Conservation (phyloP, 2,797 vertebrate genomes). For the Todus mexicanus region DNA sequence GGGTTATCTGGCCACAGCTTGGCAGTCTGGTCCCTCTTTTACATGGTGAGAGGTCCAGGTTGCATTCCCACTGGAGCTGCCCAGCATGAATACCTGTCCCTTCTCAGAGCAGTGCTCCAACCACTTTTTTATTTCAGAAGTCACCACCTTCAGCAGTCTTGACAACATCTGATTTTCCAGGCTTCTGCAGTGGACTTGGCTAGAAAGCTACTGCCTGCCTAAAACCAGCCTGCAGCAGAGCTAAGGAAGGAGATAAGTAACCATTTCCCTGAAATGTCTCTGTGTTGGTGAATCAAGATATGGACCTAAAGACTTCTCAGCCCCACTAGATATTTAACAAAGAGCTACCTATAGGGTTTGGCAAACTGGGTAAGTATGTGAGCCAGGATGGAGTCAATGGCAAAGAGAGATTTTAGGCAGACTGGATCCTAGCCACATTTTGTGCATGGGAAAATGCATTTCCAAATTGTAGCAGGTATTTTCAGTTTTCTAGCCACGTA, state of each 20-base stretch:
- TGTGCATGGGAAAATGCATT: not conserved
- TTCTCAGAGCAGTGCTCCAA: not conserved
- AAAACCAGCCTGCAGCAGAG: not conserved
- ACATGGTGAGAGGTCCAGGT: rapidly evolving
- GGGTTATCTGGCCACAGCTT: not conserved
- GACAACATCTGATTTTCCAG: not conserved
- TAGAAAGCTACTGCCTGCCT: not conserved
- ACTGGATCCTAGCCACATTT: not conserved
- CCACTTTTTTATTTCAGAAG: not conserved
- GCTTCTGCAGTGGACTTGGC: not conserved
- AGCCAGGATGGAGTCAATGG: not conserved
- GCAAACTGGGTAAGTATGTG: not conserved
- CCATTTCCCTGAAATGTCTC: not conserved
- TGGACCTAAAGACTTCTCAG: not conserved
- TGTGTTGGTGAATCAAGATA: not conserved
- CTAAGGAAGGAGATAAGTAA: not conserved
- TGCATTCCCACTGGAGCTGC: not conserved
- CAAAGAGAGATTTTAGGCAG: not conserved
- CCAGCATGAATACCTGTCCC: not conserved
- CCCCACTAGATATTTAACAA: not conserved
- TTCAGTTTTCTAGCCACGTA: not conserved
- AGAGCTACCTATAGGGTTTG: not conserved
- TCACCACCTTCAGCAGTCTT: not conserved
- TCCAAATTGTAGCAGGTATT: not conserved
- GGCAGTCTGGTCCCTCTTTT: not conserved